A percentile compares a stretch with the other conserved stretches of the same genome.
Evolutionary conservation across 2,797 vertebrate genomes (phyloP).

Genomic region (Lindbergichthys nudifrons): DNA sequence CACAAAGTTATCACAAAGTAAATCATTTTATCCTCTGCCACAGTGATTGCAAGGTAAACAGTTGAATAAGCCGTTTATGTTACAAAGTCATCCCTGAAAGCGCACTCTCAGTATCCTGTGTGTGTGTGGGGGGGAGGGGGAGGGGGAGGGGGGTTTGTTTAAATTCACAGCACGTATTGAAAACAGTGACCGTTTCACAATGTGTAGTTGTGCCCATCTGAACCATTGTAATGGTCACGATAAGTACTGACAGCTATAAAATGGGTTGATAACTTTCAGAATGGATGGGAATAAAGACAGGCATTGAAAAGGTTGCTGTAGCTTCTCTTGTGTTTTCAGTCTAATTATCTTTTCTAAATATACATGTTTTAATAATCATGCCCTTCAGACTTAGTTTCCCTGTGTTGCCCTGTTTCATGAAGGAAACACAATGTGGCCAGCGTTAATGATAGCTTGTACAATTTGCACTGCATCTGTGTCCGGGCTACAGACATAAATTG

Average conservation of each 20-base stretch:
- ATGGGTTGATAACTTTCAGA: too few relatives aligned
- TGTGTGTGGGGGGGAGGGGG: neutral
- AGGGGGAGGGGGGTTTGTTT: too few relatives aligned
- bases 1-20: constrained; percentile 8
- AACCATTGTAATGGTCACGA: too few relatives aligned
- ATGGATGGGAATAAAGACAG: neutral
- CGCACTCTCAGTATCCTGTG: neutral
- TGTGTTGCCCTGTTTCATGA: constrained; percentile 8
- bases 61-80: neutral
- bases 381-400: constrained; percentile 5
- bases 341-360: neutral
- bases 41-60: constrained; percentile 8
- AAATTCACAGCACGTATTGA: too few relatives aligned
- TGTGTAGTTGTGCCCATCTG: too few relatives aligned
- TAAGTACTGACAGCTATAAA: too few relatives aligned
- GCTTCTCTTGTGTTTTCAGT: neutral
- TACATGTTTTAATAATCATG: too few relatives aligned
- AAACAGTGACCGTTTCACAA: too few relatives aligned
- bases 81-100: neutral
- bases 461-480: constrained; percentile 47
- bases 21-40: neutral
- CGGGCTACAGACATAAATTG: constrained; percentile 61
- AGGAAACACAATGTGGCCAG: constrained; percentile 30
- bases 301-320: neutral
- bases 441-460: constrained; percentile 45